Conservation (phyloP, 2,113 vertebrate genomes). For the Psilopogon haemacephalus region DNA sequence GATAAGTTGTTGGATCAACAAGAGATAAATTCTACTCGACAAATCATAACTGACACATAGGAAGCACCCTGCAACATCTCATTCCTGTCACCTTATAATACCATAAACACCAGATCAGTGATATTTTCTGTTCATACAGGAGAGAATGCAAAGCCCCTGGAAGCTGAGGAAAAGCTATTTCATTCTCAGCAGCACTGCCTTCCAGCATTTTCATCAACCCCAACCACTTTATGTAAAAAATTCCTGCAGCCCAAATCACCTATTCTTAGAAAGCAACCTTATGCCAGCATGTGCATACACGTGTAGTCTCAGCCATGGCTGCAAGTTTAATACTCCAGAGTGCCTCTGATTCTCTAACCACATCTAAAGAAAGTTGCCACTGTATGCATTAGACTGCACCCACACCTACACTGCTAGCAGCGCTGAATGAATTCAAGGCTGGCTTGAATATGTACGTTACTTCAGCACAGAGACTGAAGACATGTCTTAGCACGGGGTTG, state of each 20-base stretch:
- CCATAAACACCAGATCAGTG: neutral
- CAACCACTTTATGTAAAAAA: neutral
- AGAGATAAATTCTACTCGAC: neutral
- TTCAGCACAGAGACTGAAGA: neutral
- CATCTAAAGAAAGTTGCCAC: neutral
- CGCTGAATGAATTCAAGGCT: neutral
- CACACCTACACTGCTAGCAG: neutral
- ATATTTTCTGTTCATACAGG: neutral
- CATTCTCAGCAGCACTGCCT: neutral
- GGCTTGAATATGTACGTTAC: neutral
- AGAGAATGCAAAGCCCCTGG: neutral
- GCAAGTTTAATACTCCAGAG: neutral
- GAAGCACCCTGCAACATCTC: neutral
- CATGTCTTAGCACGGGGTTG: neutral
- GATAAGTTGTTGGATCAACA: neutral
- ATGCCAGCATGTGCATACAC: neutral
- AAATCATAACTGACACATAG: neutral
- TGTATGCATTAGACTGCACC: neutral
- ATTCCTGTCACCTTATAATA: neutral
- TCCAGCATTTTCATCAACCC: neutral
- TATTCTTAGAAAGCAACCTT: neutral
- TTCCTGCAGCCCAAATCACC: neutral
- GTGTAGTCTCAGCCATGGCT: neutral
- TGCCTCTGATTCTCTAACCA: neutral
- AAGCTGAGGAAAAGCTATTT: neutral